Evolutionary conservation across 2,113 vertebrate genomes (phyloP).

Genomic region (Oreocharis arfaki): DNA sequence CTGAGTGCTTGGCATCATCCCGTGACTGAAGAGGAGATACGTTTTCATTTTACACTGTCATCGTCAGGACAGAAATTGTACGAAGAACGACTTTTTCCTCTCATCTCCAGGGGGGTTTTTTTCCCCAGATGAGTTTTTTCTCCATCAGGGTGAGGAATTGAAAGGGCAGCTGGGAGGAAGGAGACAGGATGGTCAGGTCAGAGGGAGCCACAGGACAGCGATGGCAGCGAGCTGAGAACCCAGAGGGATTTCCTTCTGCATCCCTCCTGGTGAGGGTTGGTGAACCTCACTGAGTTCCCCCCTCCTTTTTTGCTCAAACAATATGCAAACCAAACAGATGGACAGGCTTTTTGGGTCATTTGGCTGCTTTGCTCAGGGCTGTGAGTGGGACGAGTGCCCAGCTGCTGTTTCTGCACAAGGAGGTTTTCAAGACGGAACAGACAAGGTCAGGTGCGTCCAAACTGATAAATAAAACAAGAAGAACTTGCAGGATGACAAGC

Average conservation of each 20-base stretch:
- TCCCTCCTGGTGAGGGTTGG: background rate
- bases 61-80: background rate
- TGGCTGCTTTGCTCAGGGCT: background rate
- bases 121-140: background rate
- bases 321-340: background rate
- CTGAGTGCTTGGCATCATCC: background rate
- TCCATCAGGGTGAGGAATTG: background rate
- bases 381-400: background rate
- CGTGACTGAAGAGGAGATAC: rapidly evolving
- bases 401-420: constrained; percentile 42
- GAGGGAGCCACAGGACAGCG: background rate
- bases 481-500: constrained; percentile 66
- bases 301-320: background rate
- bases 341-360: background rate
- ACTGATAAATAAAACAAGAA: constrained; percentile 62
- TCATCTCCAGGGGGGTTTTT: background rate
- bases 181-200: background rate
- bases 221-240: background rate
- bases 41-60: background rate
- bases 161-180: background rate
- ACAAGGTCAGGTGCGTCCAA: constrained; percentile 73
- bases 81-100: background rate
- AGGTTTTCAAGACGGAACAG: constrained; percentile 60
- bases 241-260: background rate
- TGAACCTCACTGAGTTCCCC: background rate